phyloP scores from a whole-genome alignment of 2,888 invertebrate species.

The Melanophora roralis region DNA sequence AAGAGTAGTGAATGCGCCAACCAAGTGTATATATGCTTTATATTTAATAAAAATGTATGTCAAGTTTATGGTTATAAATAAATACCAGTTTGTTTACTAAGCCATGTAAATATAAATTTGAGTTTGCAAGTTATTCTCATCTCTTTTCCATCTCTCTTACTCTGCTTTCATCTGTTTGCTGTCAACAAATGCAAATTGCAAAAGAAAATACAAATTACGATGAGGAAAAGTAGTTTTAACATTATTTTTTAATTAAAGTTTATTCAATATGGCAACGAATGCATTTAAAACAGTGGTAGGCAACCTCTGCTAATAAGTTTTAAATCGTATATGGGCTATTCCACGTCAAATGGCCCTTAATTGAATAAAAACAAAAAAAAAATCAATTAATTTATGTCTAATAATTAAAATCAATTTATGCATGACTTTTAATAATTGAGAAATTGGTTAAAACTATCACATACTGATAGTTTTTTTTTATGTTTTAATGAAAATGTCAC shows the following conservation, averaged over 20 bases:
- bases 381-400: too few species aligned
- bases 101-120: conserved; percentile 39
- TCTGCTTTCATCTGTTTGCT: neutral
- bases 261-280: neutral
- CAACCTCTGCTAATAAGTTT: too few species aligned
- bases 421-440: too few species aligned
- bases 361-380: too few species aligned
- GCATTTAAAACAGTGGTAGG: too few species aligned
- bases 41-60: conserved; percentile 47
- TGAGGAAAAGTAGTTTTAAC: neutral
- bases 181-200: neutral
- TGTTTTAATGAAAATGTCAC: too few species aligned
- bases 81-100: conserved; percentile 47
- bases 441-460: too few species aligned
- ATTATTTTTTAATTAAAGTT: conserved; percentile 1
- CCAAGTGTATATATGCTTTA: conserved; percentile 10
- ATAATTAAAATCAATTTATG: too few species aligned
- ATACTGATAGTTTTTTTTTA: too few species aligned
- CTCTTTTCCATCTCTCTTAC: neutral
- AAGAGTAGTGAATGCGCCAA: neutral
- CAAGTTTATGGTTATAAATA: conserved; percentile 59
- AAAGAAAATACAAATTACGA: neutral
- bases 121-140: conserved; percentile 8
- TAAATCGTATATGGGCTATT: too few species aligned
- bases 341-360: too few species aligned